These are phyloP conservation scores for Eufriesea mexicana DNA, from an alignment of 1,140 invertebrate species.

Conservation along the genomic window DNA sequence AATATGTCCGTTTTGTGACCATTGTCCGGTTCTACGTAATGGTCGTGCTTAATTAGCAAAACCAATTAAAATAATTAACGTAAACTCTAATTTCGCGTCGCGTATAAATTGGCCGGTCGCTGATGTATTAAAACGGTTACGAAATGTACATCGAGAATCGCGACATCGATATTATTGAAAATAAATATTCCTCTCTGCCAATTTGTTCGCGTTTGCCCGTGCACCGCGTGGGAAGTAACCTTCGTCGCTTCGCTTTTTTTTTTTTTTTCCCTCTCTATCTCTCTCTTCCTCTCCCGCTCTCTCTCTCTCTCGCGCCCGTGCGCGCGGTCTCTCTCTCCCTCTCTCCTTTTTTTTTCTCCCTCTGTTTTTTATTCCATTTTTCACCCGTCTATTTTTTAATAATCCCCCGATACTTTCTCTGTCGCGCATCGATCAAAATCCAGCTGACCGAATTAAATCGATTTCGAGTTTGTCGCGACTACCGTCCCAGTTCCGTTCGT, in stretches of 20 bases:
- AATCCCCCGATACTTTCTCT: slow-evolving; percentile 44
- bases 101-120: slow-evolving; percentile 38
- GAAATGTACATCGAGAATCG: slow-evolving; percentile 44
- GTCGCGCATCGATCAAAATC: slow-evolving; percentile 54
- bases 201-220: slow-evolving; percentile 27
- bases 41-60: slow-evolving; percentile 56
- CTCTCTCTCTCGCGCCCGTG: background rate
- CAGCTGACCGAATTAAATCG: slow-evolving; percentile 56
- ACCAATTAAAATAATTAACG: slow-evolving; percentile 64
- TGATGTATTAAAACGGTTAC: slow-evolving; percentile 51
- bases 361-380: slow-evolving; percentile 28
- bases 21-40: slow-evolving; percentile 41
- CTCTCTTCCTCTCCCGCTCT: background rate
- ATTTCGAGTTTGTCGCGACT: slow-evolving; percentile 9
- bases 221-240: slow-evolving; percentile 29
- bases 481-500: slow-evolving; percentile 32
- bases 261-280: background rate
- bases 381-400: slow-evolving; percentile 35
- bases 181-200: slow-evolving; percentile 45
- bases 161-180: slow-evolving; percentile 50
- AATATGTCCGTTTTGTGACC: slow-evolving; percentile 54
- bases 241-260: slow-evolving; percentile 11
- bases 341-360: background rate
- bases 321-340: background rate
- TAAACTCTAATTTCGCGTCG: slow-evolving; percentile 51